These are phyloP conservation scores for Homarus gammarus DNA, from an alignment of 2,888 invertebrate genomes.

Conservation along the genomic window DNA sequence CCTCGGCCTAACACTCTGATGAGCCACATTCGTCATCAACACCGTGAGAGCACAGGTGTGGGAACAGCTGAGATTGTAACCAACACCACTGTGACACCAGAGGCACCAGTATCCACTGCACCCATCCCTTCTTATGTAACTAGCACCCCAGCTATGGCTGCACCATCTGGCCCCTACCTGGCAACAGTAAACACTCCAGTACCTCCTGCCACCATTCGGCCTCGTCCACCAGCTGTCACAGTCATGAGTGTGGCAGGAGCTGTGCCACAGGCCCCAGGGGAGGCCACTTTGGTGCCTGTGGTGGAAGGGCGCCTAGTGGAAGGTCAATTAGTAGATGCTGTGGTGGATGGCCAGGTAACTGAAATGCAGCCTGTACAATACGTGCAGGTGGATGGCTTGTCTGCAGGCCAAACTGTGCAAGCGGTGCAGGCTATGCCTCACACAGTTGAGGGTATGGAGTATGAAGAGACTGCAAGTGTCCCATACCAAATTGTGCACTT, in stretches of 20 bases:
- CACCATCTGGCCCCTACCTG: constrained; percentile 35
- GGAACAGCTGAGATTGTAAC: background rate
- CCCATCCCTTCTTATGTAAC: constrained; percentile 19
- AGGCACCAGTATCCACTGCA: background rate
- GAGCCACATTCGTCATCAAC: constrained; percentile 63
- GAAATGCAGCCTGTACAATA: constrained; percentile 65
- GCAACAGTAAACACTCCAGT: constrained; percentile 22
- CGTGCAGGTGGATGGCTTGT: constrained; percentile 60
- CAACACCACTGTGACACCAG: background rate
- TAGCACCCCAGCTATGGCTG: background rate
- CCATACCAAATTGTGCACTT: constrained; percentile 65
- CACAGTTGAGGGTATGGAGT: constrained; percentile 44
- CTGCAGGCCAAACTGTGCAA: constrained; percentile 44
- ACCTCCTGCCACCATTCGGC: constrained; percentile 21
- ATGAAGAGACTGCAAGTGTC: constrained; percentile 1
- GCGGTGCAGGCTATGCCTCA: constrained; percentile 41
- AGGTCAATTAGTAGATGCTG: constrained; percentile 51
- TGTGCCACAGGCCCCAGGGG: constrained; percentile 17
- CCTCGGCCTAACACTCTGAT: constrained; percentile 59
- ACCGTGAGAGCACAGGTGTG: constrained; percentile 13
- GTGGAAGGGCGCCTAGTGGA: constrained; percentile 57
- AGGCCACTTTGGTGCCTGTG: constrained; percentile 48
- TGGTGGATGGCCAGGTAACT: constrained; percentile 45
- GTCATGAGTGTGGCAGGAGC: constrained; percentile 39
- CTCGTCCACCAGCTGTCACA: constrained; percentile 36